These are phyloP conservation scores for Mesoclemmys tuberculata DNA, from an alignment of 2,113 vertebrate genomes.

Conservation along the genomic window DNA sequence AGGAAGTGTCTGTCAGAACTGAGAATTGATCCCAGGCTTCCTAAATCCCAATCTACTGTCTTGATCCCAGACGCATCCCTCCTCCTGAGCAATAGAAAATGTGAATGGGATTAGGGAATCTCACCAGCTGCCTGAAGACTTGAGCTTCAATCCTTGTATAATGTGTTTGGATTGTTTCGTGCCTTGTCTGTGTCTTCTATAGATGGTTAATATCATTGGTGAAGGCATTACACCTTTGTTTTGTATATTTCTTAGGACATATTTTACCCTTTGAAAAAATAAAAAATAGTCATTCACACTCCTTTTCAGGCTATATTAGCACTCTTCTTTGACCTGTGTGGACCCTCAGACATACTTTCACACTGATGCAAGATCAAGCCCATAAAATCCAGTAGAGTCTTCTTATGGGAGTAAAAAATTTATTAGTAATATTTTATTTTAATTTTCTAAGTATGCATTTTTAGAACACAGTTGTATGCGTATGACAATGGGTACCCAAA, in stretches of 20 bases:
- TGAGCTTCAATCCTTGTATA: not conserved
- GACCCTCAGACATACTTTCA: accelerated
- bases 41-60: no score
- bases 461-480: not conserved
- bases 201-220: not conserved
- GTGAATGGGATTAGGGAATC: not conserved
- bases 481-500: not conserved
- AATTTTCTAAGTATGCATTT: not conserved
- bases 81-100: no score
- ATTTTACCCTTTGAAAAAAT: not conserved
- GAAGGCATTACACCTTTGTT: accelerated
- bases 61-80: no score
- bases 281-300: not conserved
- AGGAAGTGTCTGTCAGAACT: no score
- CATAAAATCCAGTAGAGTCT: not conserved
- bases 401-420: not conserved
- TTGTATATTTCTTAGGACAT: not conserved
- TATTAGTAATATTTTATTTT: not conserved
- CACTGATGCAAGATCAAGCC: not conserved
- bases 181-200: no score
- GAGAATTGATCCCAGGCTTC: no score
- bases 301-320: not conserved
- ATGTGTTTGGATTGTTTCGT: not conserved
- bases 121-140: not conserved
- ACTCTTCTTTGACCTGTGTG: not conserved